Conservation (phyloP, 2,113 vertebrate species). For the Carollia perspicillata region DNA sequence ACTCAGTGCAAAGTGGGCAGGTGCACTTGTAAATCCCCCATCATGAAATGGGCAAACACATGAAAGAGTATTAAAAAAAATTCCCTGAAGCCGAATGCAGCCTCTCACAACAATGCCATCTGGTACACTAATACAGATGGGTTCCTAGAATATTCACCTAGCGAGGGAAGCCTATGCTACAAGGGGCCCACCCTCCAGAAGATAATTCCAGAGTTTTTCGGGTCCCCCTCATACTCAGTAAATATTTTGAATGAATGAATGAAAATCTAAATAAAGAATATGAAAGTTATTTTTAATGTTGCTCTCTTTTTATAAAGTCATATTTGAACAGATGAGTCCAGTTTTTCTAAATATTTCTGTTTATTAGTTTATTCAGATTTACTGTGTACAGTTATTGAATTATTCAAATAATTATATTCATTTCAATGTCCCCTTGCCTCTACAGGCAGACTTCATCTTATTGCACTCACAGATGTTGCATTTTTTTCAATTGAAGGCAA, state of each 20-base stretch:
- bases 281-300: neutral
- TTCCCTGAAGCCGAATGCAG: too few species aligned
- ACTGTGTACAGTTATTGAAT: neutral
- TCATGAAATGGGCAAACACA: too few species aligned
- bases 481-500: neutral
- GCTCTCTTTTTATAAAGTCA: neutral
- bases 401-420: neutral
- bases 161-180: too few species aligned
- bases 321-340: neutral
- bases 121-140: too few species aligned
- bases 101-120: too few species aligned
- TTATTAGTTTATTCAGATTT: neutral
- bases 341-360: neutral
- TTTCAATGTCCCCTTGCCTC: neutral
- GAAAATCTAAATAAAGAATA: neutral
- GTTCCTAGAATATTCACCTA: too few species aligned
- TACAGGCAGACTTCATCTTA: neutral
- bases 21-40: too few species aligned
- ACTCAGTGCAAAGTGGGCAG: too few species aligned
- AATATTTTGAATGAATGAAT: neutral
- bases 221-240: neutral
- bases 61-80: too few species aligned
- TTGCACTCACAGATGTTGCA: neutral
- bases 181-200: too few species aligned
- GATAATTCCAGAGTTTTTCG: too few species aligned